Conservation (phyloP, 2,113 vertebrate species). For the Sminthopsis crassicaudata region DNA sequence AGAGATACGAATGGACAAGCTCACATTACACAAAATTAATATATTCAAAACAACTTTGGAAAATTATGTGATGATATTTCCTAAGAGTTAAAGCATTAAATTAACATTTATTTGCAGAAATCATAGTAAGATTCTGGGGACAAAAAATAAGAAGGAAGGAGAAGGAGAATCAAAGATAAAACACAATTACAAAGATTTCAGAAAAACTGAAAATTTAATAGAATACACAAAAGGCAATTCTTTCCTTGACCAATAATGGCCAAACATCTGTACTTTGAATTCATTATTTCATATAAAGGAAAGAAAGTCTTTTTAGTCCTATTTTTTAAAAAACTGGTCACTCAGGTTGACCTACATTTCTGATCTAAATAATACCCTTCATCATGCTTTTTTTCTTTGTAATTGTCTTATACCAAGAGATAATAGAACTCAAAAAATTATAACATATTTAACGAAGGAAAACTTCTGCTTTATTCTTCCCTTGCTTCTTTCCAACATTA, state of each 20-base stretch:
- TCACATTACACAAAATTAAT: neutral
- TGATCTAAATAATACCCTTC: neutral
- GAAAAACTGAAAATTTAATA: neutral
- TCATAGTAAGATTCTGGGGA: neutral
- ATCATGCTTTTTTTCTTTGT: conserved; percentile 14
- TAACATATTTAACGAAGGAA: conserved; percentile 68
- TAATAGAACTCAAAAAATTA: conserved; percentile 70
- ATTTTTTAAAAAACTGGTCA: neutral
- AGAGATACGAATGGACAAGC: conserved; percentile 24
- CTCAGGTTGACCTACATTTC: neutral
- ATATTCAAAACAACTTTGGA: neutral
- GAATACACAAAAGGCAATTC: conserved; percentile 6
- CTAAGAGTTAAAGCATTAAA: neutral
- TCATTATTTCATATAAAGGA: conserved; percentile 36
- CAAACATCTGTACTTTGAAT: conserved; percentile 47
- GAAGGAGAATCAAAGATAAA: neutral
- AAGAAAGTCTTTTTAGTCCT: conserved; percentile 33
- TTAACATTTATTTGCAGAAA: conserved; percentile 45
- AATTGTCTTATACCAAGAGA: conserved; percentile 54
- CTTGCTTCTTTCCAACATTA: conserved; percentile 67
- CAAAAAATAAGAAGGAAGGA: conserved; percentile 18
- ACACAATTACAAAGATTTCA: conserved; percentile 1
- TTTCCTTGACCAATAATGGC: conserved; percentile 34
- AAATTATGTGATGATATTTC: conserved; percentile 19
- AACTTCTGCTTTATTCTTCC: conserved; percentile 63